These are phyloP conservation scores for Coboldia fuscipes DNA, from an alignment of 1,140 invertebrate species.

Conservation along the genomic window DNA sequence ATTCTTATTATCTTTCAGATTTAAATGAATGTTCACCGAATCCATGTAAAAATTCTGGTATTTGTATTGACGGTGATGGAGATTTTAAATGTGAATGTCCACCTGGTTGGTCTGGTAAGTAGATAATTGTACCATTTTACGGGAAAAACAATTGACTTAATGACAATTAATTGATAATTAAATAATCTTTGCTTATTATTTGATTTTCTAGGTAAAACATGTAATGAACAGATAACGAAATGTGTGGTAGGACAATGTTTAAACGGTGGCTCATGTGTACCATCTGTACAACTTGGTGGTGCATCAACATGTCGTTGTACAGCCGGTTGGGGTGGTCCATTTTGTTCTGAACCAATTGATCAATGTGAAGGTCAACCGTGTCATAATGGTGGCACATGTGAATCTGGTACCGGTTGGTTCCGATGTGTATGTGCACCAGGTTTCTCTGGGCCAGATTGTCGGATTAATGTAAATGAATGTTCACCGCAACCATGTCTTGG, in stretches of 20 bases:
- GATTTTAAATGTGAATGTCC: constrained; percentile 53
- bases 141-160: too few relatives aligned
- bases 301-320: constrained; percentile 15
- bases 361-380: constrained; percentile 30
- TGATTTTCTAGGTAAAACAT: constrained; percentile 13
- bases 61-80: constrained; percentile 48
- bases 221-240: constrained; percentile 16
- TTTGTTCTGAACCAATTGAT: constrained; percentile 17
- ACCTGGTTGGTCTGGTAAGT: constrained; percentile 52
- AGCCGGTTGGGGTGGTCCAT: constrained; percentile 16
- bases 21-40: constrained; percentile 56
- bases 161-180: background rate
- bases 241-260: constrained; percentile 28
- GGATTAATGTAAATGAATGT: constrained; percentile 57
- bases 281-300: constrained; percentile 11
- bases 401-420: constrained; percentile 61
- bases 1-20: constrained; percentile 27
- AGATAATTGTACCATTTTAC: too few relatives aligned
- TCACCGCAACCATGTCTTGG: constrained; percentile 61
- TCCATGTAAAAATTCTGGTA: constrained; percentile 56
- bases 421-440: constrained; percentile 57
- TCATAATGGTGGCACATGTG: constrained; percentile 53
- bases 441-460: constrained; percentile 57
- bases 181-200: too few relatives aligned
- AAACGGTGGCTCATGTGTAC: constrained; percentile 52